These are phyloP conservation scores for Otolemur crassicaudatus DNA, from an alignment of 2,797 vertebrate species.

Conservation along the genomic window DNA sequence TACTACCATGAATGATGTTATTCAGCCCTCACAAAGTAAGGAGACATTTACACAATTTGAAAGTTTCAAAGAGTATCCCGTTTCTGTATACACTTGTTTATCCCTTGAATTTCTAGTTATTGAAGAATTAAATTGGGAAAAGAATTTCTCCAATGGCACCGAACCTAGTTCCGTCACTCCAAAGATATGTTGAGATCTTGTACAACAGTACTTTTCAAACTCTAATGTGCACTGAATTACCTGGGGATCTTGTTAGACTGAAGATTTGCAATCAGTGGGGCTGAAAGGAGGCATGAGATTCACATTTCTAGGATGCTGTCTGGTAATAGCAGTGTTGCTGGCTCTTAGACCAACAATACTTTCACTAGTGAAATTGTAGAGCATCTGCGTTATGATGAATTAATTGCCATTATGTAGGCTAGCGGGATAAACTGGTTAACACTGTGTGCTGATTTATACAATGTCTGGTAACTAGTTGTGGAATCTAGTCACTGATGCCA, in stretches of 20 bases:
- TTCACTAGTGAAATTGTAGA: neutral
- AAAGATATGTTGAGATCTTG: neutral
- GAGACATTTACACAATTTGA: neutral
- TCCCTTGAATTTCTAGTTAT: neutral
- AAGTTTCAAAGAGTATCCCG: neutral
- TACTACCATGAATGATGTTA: conserved; percentile 47
- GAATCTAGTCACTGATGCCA: neutral
- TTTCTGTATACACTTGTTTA: neutral
- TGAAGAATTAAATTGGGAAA: conserved; percentile 45
- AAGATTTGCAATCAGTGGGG: neutral
- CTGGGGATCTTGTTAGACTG: conserved; percentile 26
- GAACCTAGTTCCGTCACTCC: neutral
- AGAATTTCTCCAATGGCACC: neutral
- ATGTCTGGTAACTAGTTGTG: neutral
- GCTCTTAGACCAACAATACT: neutral
- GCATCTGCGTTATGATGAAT: neutral
- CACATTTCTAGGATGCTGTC: neutral
- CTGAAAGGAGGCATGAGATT: neutral
- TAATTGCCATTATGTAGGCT: neutral
- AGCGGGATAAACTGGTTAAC: neutral
- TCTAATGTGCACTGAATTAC: neutral
- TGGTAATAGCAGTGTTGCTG: neutral
- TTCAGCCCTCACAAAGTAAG: conserved; percentile 11
- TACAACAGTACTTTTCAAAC: neutral
- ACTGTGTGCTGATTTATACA: neutral